These are phyloP conservation scores for Holocentrus rufus DNA, from an alignment of 2,797 vertebrate species.

Conservation along the genomic window DNA sequence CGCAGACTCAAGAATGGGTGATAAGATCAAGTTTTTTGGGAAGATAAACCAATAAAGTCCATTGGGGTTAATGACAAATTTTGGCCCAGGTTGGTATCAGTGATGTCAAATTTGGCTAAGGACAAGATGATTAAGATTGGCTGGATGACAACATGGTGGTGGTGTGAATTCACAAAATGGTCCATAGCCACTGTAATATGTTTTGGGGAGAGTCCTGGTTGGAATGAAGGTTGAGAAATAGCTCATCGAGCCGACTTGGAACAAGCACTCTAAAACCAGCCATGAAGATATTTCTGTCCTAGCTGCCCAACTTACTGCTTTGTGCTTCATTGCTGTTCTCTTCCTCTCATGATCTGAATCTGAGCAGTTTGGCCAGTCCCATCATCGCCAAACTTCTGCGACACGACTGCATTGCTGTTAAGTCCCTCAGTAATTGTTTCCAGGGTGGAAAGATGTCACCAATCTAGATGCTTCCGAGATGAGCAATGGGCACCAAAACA, in stretches of 20 bases:
- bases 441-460: neutral
- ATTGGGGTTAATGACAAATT: neutral
- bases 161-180: slow-evolving; percentile 10
- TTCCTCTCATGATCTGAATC: neutral
- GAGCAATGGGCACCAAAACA: neutral
- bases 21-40: neutral
- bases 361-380: neutral
- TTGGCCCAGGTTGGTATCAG: neutral
- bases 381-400: neutral
- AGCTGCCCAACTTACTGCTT: neutral
- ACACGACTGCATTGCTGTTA: neutral
- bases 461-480: neutral
- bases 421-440: neutral
- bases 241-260: no score
- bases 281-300: neutral
- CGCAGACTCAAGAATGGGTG: neutral
- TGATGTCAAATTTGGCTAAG: neutral
- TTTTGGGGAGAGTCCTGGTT: neutral
- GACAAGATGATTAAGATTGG: neutral
- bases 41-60: no score
- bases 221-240: neutral
- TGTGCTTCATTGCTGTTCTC: neutral
- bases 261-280: neutral
- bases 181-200: neutral
- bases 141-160: neutral